Conservation (phyloP, 92 coral and sea anemone genomes). For the Pocillopora grandis region DNA sequence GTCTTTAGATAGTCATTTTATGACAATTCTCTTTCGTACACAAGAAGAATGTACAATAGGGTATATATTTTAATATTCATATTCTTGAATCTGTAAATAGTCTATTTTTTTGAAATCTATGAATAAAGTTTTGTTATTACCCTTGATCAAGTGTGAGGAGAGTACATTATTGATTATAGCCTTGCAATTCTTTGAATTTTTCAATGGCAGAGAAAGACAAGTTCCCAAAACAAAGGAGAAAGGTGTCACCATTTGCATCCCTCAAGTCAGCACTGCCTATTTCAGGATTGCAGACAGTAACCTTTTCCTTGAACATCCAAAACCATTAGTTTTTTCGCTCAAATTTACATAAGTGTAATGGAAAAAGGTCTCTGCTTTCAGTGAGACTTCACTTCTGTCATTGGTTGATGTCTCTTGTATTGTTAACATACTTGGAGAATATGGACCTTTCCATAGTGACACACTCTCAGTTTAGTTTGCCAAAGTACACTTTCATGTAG, state of each 20-base stretch:
- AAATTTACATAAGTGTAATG: constrained; percentile 54
- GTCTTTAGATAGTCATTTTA: too few relatives aligned
- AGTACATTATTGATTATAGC: too few relatives aligned
- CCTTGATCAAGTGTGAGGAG: too few relatives aligned
- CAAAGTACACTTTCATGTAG: constrained; percentile 68
- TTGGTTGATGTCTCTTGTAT: constrained; percentile 57
- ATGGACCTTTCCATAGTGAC: constrained; percentile 54
- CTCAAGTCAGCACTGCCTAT: constrained; percentile 38
- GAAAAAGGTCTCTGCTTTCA: constrained; percentile 55
- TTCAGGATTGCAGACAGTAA: constrained; percentile 67
- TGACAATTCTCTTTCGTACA: too few relatives aligned
- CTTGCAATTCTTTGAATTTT: background rate
- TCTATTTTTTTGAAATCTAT: too few relatives aligned
- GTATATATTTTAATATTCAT: too few relatives aligned
- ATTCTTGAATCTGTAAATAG: too few relatives aligned
- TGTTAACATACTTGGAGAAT: constrained; percentile 62
- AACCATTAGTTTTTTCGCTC: constrained; percentile 49
- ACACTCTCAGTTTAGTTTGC: constrained; percentile 52
- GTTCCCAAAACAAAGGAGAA: constrained; percentile 63
- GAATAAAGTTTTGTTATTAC: too few relatives aligned
- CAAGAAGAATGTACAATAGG: too few relatives aligned
- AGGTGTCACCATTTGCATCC: constrained; percentile 25
- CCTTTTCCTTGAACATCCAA: constrained; percentile 74
- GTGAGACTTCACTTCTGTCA: constrained; percentile 46
- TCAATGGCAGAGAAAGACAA: constrained; percentile 45